A percentile compares a stretch with the other conserved stretches of the same genome.
Evolutionary conservation across 2,797 vertebrate genomes (phyloP).

Genomic region (Gallinago stenura): DNA sequence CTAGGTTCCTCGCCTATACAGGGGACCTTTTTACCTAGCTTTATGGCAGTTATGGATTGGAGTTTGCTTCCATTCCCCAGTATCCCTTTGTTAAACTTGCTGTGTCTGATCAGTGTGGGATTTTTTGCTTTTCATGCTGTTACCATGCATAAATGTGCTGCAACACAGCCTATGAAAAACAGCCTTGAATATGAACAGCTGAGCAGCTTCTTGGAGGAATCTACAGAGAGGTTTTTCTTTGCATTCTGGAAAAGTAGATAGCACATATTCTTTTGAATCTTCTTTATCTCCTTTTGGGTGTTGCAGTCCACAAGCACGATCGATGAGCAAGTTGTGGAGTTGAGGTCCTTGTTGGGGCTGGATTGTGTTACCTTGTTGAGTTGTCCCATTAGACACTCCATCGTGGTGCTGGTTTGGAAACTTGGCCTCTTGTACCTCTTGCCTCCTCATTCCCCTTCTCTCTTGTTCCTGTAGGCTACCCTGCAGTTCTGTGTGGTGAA

Average conservation of each 20-base stretch:
- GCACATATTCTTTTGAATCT: neutral
- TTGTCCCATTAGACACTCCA: neutral
- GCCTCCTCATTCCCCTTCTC: neutral
- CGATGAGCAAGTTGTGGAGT: rapidly evolving
- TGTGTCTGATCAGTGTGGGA: neutral
- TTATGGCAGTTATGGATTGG: neutral
- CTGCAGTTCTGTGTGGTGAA: constrained; percentile 98
- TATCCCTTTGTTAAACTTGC: neutral
- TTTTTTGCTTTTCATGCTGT: neutral
- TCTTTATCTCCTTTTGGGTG: neutral
- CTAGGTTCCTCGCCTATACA: neutral
- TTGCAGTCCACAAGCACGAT: neutral
- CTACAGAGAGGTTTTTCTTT: neutral
- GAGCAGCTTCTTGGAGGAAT: neutral
- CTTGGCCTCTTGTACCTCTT: neutral
- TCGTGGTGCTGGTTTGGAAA: neutral
- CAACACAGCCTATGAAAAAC: neutral
- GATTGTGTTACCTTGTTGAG: neutral
- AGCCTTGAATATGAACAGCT: neutral
- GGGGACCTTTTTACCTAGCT: neutral
- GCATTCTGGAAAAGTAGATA: neutral
- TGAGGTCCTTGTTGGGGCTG: neutral
- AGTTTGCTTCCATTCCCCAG: neutral
- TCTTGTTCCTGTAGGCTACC: constrained; percentile 83
- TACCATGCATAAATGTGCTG: neutral